Percentiles rank a stretch among this genome's conserved stretches.
These are phyloP conservation scores for Sternarchorhynchus goeldii DNA, from an alignment of 2,797 vertebrate genomes.

Conservation along the genomic window DNA sequence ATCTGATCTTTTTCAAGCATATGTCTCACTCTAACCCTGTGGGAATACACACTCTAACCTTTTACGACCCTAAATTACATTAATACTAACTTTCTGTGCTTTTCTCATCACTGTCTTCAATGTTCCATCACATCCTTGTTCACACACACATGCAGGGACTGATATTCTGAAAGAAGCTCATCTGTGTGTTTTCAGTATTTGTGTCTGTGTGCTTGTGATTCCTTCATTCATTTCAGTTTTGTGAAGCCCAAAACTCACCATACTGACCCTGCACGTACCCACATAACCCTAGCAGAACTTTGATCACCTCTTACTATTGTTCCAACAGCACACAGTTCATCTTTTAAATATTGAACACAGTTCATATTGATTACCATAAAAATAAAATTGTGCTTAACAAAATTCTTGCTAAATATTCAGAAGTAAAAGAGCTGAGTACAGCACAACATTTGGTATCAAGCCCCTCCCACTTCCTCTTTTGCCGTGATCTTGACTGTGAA, in stretches of 20 bases:
- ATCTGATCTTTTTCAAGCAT: constrained; percentile 43
- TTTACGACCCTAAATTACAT: constrained; percentile 46
- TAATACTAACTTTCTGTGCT: constrained; percentile 40
- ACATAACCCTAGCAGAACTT: background rate
- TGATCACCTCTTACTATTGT: too few species aligned
- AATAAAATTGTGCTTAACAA: too few species aligned
- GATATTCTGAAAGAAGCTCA: background rate
- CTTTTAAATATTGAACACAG: too few species aligned
- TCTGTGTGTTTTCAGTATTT: constrained; percentile 33
- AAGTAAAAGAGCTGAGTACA: too few species aligned
- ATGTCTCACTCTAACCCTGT: constrained; percentile 41
- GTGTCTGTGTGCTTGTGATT: constrained; percentile 28
- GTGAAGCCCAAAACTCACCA: constrained; percentile 74
- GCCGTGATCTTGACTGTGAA: constrained; percentile 42
- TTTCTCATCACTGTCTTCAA: background rate
- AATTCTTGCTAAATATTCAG: too few species aligned
- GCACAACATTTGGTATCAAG: background rate
- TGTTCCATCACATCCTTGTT: background rate
- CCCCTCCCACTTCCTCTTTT: constrained; percentile 10
- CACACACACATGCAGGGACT: constrained; percentile 57
- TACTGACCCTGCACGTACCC: constrained; percentile 51
- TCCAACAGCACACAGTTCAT: too few species aligned
- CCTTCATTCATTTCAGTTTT: constrained; percentile 65
- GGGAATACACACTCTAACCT: constrained; percentile 33
- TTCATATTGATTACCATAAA: too few species aligned